Percentiles rank a stretch among this genome's conserved stretches.
Evolutionary conservation across 2,113 vertebrate genomes (phyloP).

Genomic region (Crotophaga sulcirostris): DNA sequence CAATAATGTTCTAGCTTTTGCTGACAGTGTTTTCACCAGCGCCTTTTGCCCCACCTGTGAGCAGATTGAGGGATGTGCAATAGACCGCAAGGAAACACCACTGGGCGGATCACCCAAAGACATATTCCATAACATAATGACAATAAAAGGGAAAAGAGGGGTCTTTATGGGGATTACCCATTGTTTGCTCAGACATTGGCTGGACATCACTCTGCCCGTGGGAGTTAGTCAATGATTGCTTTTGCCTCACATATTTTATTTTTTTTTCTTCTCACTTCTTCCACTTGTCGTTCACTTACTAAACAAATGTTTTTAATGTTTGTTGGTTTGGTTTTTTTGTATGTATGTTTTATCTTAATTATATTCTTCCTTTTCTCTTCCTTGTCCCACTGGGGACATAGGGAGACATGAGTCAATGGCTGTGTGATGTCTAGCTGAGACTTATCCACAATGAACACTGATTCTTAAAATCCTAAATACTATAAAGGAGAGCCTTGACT

Average conservation of each 20-base stretch:
- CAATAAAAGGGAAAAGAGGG: neutral
- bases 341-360: neutral
- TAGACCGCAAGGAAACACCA: neutral
- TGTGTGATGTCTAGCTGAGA: fast-evolving
- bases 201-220: too few relatives aligned
- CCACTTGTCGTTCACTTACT: neutral
- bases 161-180: neutral
- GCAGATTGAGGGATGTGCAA: fast-evolving
- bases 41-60: neutral
- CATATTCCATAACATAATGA: neutral
- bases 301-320: neutral
- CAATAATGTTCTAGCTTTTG: neutral
- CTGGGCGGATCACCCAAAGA: neutral
- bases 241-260: neutral
- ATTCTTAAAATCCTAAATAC: neutral
- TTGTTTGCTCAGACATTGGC: neutral
- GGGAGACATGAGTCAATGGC: neutral
- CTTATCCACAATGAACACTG: neutral
- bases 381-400: neutral
- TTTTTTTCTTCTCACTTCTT: neutral
- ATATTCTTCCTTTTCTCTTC: neutral
- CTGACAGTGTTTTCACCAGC: neutral
- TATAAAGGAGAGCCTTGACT: neutral
- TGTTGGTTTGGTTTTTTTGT: neutral
- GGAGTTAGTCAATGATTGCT: neutral